Evolutionary conservation across 2,888 invertebrate genomes (phyloP).

Genomic region (Hirtodrosophila trivittata): DNA sequence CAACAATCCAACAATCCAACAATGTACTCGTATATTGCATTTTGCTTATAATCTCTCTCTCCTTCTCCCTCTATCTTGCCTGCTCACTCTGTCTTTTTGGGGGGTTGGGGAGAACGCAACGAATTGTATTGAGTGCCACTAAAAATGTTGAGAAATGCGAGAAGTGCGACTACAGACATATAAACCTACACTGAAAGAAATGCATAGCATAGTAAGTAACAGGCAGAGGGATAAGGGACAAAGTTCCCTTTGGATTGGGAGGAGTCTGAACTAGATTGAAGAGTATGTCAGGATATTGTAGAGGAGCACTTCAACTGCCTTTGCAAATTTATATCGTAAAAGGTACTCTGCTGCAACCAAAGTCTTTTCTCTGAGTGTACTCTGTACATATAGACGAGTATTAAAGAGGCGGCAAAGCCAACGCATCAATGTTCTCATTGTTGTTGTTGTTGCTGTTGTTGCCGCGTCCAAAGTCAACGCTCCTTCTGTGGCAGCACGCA

Average conservation of each 20-base stretch:
- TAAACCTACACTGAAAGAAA: background rate
- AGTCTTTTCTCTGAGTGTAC: background rate
- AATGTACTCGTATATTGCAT: conserved; percentile 74
- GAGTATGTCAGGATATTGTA: no score
- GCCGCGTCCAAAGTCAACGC: conserved; percentile 79
- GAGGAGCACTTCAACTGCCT: no score
- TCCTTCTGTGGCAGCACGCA: conserved; percentile 83
- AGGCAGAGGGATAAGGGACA: no score
- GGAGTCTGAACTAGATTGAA: no score
- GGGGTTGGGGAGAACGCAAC: conserved; percentile 52
- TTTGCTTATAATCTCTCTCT: conserved; percentile 73
- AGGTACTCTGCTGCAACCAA: no score
- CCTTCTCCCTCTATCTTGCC: background rate
- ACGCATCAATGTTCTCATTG: conserved; percentile 10
- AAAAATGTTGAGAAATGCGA: conserved; percentile 75
- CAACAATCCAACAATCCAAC: conserved; percentile 38
- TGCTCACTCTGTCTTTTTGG: background rate
- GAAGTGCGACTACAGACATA: conserved; percentile 45
- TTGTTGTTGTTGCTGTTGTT: conserved; percentile 17
- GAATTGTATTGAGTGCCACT: conserved; percentile 81
- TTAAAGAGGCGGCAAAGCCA: conserved; percentile 19
- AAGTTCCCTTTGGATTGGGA: no score
- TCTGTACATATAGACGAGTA: conserved; percentile 10
- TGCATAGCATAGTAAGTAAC: no score
- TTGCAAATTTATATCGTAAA: no score